These are phyloP conservation scores for Crossoptilon crossoptilon DNA, from an alignment of 2,797 vertebrate species.

Conservation along the genomic window DNA sequence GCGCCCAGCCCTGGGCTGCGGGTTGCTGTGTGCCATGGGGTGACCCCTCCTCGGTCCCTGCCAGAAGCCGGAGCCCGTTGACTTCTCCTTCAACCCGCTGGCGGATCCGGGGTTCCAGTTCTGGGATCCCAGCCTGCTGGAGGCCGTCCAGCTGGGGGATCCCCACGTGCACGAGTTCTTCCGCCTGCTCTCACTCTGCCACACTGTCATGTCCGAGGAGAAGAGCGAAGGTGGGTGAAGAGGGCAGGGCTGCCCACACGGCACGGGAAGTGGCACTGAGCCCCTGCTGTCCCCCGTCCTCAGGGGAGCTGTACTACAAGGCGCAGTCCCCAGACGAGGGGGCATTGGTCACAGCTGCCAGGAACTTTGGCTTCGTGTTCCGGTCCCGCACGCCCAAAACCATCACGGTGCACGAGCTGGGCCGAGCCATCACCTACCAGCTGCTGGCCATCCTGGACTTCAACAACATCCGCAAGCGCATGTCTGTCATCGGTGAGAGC, in stretches of 20 bases:
- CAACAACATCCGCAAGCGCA: conserved; percentile 95
- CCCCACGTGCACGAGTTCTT: conserved; percentile 89
- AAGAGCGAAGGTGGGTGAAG: conserved; percentile 74
- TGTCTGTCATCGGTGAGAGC: conserved; percentile 91
- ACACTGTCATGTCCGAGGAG: conserved; percentile 96
- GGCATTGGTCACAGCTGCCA: conserved; percentile 90
- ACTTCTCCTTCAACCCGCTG: conserved; percentile 92
- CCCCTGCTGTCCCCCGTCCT: background rate
- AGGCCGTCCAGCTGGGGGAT: conserved; percentile 89
- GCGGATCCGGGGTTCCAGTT: conserved; percentile 89
- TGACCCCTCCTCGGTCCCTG: background rate
- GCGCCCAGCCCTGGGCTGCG: background rate
- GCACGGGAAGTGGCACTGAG: accelerated
- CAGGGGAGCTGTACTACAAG: conserved; percentile 92
- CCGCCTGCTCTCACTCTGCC: conserved; percentile 92
- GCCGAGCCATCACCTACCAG: conserved; percentile 87
- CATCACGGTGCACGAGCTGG: conserved; percentile 88
- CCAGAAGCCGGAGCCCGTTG: conserved; percentile 83
- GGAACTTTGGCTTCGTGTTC: conserved; percentile 95
- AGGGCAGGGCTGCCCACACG: accelerated
- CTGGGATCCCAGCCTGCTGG: conserved; percentile 88
- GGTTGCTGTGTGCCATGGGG: accelerated
- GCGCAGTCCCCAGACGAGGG: conserved; percentile 95
- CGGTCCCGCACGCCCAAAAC: conserved; percentile 91
- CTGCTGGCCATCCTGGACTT: conserved; percentile 95